Base-by-base conservation (phyloP, 30 jellyfish, hydroid and myxozoan genomes). In the Aurelia coerulea region DNA sequence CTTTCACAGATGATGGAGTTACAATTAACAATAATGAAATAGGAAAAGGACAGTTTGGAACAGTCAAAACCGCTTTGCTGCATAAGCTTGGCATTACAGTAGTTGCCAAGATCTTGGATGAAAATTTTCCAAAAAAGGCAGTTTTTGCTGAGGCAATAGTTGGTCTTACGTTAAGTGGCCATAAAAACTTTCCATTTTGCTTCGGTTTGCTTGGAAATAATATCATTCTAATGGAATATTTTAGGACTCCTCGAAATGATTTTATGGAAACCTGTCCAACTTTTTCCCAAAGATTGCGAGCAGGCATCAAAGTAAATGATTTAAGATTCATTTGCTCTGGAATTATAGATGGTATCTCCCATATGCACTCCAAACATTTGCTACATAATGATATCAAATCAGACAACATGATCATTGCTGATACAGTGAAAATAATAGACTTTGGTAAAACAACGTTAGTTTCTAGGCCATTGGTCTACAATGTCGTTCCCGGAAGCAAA, bases 71-170 rank as follows among this genome's bases (percentile, higher is more conserved):
- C 9, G 71, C 71, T 18, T 62, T 62, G 35, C 71, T 62, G 71
- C 71, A 62, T 9, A 62, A 62, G 35, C 71, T 62, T n/a, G 15
- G 71, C 35, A 62, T 62, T 62, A n/a, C 32, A 3, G 71, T 62
- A n/a, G 71, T 62, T 29, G 71, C 71, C 71, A 62, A 62, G 35
- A 29, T 62, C 11, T n/a, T 62, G 71, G 71, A 62, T 62, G 35
- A 10, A 29, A 62, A 62, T 62, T 62, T 4, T 62, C 35, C 71
- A 29, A 18, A 62, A 62, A 62, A 62, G 35, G 35, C 35, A 0
- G 6, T 62, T 1, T 62, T 62, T 62, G 71, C 71, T 10, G 71
- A 62, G 35, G 35, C 71, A 18, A 62, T 62, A 29, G 71, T 62
- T 62, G 71, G 71, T n/a, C 71, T 62, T 62, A 62, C 71, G 35